These are phyloP conservation scores for Leptocoma aspasia DNA, from an alignment of 2,113 vertebrate genomes.

Conservation along the genomic window DNA sequence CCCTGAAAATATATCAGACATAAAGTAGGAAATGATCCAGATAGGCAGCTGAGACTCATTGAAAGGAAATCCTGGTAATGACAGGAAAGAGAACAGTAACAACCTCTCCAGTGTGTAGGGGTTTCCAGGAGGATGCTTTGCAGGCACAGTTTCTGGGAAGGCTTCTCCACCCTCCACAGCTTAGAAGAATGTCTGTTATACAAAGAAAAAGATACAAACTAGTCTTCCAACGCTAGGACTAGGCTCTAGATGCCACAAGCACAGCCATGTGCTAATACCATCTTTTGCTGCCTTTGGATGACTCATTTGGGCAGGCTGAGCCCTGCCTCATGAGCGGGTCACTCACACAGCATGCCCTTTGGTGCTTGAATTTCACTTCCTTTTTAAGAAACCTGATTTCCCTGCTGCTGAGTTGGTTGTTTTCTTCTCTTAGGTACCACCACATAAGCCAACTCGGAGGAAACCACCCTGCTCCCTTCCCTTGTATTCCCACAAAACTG, in stretches of 20 bases:
- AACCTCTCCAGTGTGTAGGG: neutral
- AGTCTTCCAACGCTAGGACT: neutral
- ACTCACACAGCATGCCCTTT: neutral
- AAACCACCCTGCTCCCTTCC: conserved; percentile 81
- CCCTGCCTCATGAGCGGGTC: neutral
- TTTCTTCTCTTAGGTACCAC: conserved; percentile 67
- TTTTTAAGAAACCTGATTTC: neutral
- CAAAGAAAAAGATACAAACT: neutral
- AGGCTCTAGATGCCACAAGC: neutral
- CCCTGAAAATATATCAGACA: neutral
- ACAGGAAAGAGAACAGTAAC: neutral
- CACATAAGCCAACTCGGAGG: conserved; percentile 72
- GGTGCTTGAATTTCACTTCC: conserved; percentile 20
- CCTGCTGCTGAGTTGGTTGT: conserved; percentile 35
- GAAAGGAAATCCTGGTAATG: neutral
- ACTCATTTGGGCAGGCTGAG: neutral
- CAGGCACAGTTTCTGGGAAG: neutral
- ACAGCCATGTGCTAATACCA: neutral
- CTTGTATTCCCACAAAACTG: conserved; percentile 65
- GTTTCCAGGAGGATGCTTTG: neutral
- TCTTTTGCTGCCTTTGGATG: neutral
- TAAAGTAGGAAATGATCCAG: neutral
- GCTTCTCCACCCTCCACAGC: neutral
- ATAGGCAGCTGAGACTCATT: neutral
- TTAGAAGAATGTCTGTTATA: neutral